Base-by-base conservation (phyloP, 1,140 invertebrate genomes). In the Scaptomyza hsui region DNA sequence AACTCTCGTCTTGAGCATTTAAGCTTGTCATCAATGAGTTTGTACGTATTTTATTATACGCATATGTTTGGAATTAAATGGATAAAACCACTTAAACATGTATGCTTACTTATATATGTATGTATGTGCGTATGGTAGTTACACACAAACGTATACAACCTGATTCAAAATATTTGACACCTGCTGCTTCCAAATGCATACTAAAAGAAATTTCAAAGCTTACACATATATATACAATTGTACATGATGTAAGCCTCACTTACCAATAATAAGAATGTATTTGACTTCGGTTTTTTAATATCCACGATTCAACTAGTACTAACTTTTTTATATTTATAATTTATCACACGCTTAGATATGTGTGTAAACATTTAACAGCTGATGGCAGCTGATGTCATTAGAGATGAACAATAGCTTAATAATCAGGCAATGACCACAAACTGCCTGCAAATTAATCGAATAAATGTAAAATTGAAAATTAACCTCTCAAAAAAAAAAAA, bases 331-430 rank as follows among this genome's bases (percentile, higher is more conserved):
- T 18, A 35, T 45, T 45, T 45, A 29, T 47, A 19, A 48, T 47
- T 63, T 56, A 21, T 48, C 37, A 62, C 47, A 62, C 16, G 45
- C 45, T 15, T 39, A 35, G 32, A 60, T 47, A 48, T 41, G 32
- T 48, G 55, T 56, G 52, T 57, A 65, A 65, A 65, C 52, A 65
- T n/a, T 41, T 12, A 65, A 65, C 52, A 65, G 61, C 61, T 64
- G 61, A 64, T 32, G 48, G 18, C 15, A 56, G 44, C 35, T 56
- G 44, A 47, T 56, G 52, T 42, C 42, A 45, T 65, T 65, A 48
- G 62, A 13, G 62, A 57, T 65, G 51, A 35, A 21, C 19, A 21
- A 4, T 4, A 21, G 4, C 19, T 21, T 5, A n/a, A 35, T 35
- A 35, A 35, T n/a, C 12, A n/a, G 32, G 2, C 3, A 12, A 9